Evolutionary conservation across 2,888 invertebrate genomes (phyloP).

Genomic region (Dorcus hopei): DNA sequence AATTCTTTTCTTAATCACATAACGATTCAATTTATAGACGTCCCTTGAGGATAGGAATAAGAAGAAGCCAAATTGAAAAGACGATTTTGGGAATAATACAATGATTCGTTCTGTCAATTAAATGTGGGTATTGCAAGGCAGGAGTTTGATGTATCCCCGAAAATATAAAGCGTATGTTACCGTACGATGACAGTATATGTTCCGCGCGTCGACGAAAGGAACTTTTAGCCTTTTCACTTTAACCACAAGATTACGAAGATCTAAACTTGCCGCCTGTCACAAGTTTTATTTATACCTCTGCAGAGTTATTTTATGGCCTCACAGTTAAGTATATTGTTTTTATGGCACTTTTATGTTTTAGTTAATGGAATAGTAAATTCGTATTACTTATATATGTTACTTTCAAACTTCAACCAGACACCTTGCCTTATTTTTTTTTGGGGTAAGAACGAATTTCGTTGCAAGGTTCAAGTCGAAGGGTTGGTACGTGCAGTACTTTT

Average conservation of each 20-base stretch:
- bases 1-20: too few relatives aligned
- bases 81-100: too few relatives aligned
- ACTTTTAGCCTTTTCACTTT: conserved; percentile 16
- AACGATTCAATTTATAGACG: too few relatives aligned
- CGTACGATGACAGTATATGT: too few relatives aligned
- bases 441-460: too few relatives aligned
- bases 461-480: too few relatives aligned
- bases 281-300: conserved; percentile 28
- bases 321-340: conserved; percentile 33
- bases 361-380: conserved; percentile 22
- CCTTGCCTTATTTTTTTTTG: background rate
- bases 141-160: too few relatives aligned
- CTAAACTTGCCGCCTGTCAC: conserved; percentile 28
- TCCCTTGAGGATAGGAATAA: too few relatives aligned
- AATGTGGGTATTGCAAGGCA: too few relatives aligned
- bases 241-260: conserved; percentile 23
- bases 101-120: too few relatives aligned
- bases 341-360: conserved; percentile 29
- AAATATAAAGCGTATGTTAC: too few relatives aligned
- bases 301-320: conserved; percentile 22
- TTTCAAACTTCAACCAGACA: conserved; percentile 2
- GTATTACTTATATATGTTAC: conserved; percentile 17
- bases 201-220: conserved; percentile 1
- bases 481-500: background rate
- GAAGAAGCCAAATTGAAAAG: too few relatives aligned